phyloP scores from a whole-genome alignment of 2,113 vertebrate genomes.

The Podarcis raffonei region DNA sequence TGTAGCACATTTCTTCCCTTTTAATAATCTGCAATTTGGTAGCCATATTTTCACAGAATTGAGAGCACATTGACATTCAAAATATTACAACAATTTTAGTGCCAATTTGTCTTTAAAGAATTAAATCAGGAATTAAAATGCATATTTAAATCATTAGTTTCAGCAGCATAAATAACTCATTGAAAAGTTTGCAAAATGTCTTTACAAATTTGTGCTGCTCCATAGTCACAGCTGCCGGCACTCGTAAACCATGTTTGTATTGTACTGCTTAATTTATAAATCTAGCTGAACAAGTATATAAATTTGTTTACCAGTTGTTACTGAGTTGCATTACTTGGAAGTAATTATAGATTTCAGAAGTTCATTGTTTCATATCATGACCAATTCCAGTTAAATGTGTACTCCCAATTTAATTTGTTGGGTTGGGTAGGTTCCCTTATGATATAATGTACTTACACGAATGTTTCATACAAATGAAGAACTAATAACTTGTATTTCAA shows the following conservation, averaged over 20 bases:
- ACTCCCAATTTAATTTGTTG: not conserved
- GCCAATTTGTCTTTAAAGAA: not conserved
- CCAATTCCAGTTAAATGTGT: not conserved
- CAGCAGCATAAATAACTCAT: not conserved
- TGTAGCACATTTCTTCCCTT: not conserved
- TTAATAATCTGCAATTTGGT: slow-evolving; percentile 37
- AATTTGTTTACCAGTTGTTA: not conserved
- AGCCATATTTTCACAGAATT: not conserved
- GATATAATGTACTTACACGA: not conserved
- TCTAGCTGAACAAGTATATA: not conserved
- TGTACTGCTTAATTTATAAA: not conserved
- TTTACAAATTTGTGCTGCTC: not conserved
- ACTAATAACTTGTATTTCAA: not conserved
- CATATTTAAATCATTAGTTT: not conserved
- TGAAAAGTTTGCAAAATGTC: not conserved
- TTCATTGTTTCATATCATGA: not conserved
- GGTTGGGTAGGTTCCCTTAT: not conserved
- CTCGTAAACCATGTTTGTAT: not conserved
- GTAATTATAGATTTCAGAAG: not conserved
- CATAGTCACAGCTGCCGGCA: not conserved
- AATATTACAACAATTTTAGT: not conserved
- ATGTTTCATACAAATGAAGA: not conserved
- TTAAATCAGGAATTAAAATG: not conserved
- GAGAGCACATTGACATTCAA: not conserved
- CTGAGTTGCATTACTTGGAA: not conserved